A percentile compares a stretch with the other conserved stretches of the same genome.
Evolutionary conservation across 2,888 invertebrate species (phyloP).

Genomic region (Busseola fusca): DNA sequence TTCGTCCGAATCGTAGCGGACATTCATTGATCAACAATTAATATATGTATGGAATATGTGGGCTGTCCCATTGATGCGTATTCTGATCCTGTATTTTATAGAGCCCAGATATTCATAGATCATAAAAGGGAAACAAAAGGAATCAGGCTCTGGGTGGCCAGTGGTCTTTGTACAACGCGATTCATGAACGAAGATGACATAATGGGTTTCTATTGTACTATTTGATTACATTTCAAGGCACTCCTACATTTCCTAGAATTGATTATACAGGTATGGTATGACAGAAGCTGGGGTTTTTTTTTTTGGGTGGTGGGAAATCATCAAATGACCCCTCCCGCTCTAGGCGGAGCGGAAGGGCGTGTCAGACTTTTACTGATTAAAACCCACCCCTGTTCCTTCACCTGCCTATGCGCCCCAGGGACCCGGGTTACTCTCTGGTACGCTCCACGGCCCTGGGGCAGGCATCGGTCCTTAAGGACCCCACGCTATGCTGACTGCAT

Average conservation of each 20-base stretch:
- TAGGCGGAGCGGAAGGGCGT: no score
- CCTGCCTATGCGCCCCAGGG: no score
- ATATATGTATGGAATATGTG: neutral
- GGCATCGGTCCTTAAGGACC: no score
- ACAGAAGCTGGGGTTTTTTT: no score
- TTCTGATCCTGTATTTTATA: neutral
- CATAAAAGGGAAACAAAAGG: slow-evolving; percentile 23
- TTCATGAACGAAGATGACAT: slow-evolving; percentile 12
- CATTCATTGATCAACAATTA: neutral
- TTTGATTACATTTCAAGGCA: slow-evolving; percentile 4
- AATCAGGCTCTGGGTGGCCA: neutral
- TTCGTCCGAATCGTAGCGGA: no score
- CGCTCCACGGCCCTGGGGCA: no score
- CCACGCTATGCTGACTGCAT: no score
- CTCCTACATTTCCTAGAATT: slow-evolving; percentile 18
- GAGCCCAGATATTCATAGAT: slow-evolving; percentile 4
- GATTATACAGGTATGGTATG: slow-evolving; percentile 30
- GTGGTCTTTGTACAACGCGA: neutral
- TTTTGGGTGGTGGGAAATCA: no score
- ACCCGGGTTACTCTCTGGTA: no score
- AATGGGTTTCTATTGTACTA: slow-evolving; percentile 1
- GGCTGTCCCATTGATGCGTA: neutral
- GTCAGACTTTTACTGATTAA: no score
- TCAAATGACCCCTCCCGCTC: no score
- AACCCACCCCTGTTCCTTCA: no score